These are phyloP conservation scores for Ammodytes marinus DNA, from an alignment of 2,113 vertebrate genomes.

Conservation along the genomic window DNA sequence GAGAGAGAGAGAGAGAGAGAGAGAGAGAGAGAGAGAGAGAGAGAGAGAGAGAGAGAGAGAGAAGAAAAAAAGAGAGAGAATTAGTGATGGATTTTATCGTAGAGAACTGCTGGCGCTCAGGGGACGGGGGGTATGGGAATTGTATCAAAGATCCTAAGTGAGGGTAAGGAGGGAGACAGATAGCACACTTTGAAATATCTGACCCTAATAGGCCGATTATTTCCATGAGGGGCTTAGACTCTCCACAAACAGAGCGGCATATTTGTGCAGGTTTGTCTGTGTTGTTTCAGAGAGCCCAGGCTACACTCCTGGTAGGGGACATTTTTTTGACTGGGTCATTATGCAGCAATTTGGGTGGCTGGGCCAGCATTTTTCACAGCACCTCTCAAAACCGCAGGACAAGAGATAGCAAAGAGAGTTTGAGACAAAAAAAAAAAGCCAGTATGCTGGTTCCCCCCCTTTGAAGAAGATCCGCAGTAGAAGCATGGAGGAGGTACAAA, in stretches of 20 bases:
- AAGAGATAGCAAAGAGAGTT: constrained; percentile 67
- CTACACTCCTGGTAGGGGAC: constrained; percentile 61
- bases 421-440: constrained; percentile 38
- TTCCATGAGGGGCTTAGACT: constrained; percentile 61
- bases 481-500: constrained; percentile 18
- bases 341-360: constrained; percentile 69
- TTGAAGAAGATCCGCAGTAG: constrained; percentile 59
- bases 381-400: constrained; percentile 48
- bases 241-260: constrained; percentile 54
- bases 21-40: constrained; percentile 5
- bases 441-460: constrained; percentile 28
- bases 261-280: constrained; percentile 72
- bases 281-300: constrained; percentile 76
- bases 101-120: constrained; percentile 9
- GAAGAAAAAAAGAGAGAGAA: constrained; percentile 2
- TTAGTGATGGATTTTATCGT: constrained; percentile 47
- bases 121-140: constrained; percentile 41
- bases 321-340: constrained; percentile 65
- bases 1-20: neutral
- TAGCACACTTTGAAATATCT: constrained; percentile 61
- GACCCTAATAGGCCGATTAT: constrained; percentile 70
- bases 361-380: constrained; percentile 64
- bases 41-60: neutral
- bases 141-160: constrained; percentile 58
- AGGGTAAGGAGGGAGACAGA: constrained; percentile 55